Evolutionary conservation across 2,113 vertebrate genomes (phyloP).

Genomic region (Gallinago undulata): DNA sequence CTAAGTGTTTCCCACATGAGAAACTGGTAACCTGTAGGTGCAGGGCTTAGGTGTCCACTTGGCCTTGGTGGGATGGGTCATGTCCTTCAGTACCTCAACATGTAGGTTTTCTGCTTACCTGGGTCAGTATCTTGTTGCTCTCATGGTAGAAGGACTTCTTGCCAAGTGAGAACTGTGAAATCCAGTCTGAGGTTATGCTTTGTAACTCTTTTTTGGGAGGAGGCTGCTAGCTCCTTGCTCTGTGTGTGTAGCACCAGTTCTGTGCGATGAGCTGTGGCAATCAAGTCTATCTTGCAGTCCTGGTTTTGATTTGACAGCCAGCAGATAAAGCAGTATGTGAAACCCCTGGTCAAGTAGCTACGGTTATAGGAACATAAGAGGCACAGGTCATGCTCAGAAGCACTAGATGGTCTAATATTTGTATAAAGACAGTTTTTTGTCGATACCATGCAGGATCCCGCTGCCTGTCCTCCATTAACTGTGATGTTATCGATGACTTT

Average conservation of each 20-base stretch:
- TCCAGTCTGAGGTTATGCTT: not conserved
- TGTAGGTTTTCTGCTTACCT: not conserved
- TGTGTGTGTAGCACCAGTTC: not conserved
- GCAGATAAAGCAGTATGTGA: not conserved
- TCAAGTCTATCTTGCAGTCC: not conserved
- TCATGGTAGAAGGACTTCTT: not conserved
- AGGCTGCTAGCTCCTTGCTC: not conserved
- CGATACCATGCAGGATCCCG: not conserved
- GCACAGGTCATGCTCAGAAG: not conserved
- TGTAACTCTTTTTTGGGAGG: not conserved
- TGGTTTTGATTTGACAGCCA: not conserved
- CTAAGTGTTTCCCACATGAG: not conserved
- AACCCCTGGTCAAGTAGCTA: not conserved
- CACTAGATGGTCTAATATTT: not conserved
- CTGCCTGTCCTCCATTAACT: not conserved
- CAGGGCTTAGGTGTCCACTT: not conserved
- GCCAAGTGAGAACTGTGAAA: not conserved
- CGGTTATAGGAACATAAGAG: not conserved
- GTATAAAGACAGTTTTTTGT: not conserved
- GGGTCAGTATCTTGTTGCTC: not conserved
- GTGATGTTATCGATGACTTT: not conserved
- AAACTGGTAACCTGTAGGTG: not conserved
- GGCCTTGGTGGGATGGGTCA: not conserved
- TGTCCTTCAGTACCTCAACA: rapidly evolving
- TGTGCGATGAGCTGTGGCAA: not conserved